These are phyloP conservation scores for Molorchus minor DNA, from an alignment of 2,888 invertebrate species.

Conservation along the genomic window DNA sequence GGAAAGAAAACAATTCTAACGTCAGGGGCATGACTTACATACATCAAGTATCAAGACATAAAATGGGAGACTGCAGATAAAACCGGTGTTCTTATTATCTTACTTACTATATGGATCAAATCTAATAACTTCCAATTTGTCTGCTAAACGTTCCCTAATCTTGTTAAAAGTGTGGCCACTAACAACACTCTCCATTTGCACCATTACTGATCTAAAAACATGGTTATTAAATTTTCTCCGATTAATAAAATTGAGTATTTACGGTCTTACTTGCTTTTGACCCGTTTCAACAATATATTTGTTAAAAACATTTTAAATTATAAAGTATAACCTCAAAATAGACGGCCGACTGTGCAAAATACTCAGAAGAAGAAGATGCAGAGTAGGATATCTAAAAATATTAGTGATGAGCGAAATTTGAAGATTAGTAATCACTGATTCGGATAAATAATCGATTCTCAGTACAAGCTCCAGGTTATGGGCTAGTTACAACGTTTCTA, in stretches of 20 bases:
- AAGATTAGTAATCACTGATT: no score
- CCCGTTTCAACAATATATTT: conserved; percentile 74
- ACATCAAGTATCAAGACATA: no score
- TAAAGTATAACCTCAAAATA: conserved; percentile 3
- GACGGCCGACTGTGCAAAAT: background rate
- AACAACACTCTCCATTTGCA: conserved; percentile 80
- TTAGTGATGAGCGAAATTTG: no score
- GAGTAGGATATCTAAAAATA: no score
- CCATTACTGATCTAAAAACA: conserved; percentile 75
- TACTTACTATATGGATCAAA: conserved; percentile 85
- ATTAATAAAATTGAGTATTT: no score
- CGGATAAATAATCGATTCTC: no score
- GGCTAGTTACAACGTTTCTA: no score
- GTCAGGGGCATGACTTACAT: no score
- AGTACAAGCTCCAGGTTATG: no score
- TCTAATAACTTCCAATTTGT: conserved; percentile 78
- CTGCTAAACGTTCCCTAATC: conserved; percentile 77
- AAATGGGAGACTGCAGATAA: background rate
- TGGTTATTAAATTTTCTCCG: no score
- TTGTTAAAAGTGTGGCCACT: conserved; percentile 76
- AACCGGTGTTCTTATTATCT: background rate
- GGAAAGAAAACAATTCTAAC: no score
- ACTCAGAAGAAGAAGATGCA: no score
- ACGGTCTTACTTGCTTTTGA: conserved; percentile 78
- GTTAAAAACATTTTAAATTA: conserved; percentile 74